Evolutionary conservation across 1,140 invertebrate species (phyloP).

Genomic region (Lepidurus arcticus): DNA sequence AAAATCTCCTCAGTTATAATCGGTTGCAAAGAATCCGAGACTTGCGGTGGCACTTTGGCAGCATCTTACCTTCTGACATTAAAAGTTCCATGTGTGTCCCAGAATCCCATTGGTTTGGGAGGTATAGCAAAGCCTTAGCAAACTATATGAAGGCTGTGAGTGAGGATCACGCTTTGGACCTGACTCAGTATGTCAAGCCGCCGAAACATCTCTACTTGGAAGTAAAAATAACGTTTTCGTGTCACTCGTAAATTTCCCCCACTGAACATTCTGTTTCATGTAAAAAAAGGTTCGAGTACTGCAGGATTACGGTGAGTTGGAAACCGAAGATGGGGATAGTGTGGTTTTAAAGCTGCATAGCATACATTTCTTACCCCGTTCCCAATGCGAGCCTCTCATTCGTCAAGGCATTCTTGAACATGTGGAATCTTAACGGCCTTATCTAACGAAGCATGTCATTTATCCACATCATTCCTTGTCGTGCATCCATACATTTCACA

Average conservation of each 20-base stretch:
- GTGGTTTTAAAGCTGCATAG: slow-evolving; percentile 86
- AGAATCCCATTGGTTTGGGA: slow-evolving; percentile 79
- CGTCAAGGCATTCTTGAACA: slow-evolving; percentile 87
- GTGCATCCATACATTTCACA: background rate
- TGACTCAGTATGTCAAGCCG: slow-evolving; percentile 80
- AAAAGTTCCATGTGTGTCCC: slow-evolving; percentile 70
- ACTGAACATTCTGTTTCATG: background rate
- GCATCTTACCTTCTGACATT: slow-evolving; percentile 77
- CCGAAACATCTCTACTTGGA: slow-evolving; percentile 89
- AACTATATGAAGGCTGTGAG: slow-evolving; percentile 82
- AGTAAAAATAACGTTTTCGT: slow-evolving; percentile 46
- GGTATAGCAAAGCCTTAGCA: slow-evolving; percentile 79
- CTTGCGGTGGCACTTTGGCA: slow-evolving; percentile 88
- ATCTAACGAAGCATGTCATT: slow-evolving; percentile 11
- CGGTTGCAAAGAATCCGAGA: slow-evolving; percentile 70
- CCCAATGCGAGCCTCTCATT: slow-evolving; percentile 85
- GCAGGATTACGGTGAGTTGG: slow-evolving; percentile 85
- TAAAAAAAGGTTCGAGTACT: slow-evolving; percentile 68
- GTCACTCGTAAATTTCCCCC: slow-evolving; percentile 33
- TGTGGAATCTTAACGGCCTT: slow-evolving; percentile 41
- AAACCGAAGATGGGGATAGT: slow-evolving; percentile 84
- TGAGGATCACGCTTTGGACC: slow-evolving; percentile 69
- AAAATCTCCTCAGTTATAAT: slow-evolving; percentile 50
- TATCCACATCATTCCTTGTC: background rate
- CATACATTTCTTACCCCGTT: slow-evolving; percentile 79